Percentiles rank a stretch among this genome's conserved stretches.
These are phyloP conservation scores for Gila robusta DNA, from an alignment of 2,797 vertebrate genomes.

Conservation along the genomic window DNA sequence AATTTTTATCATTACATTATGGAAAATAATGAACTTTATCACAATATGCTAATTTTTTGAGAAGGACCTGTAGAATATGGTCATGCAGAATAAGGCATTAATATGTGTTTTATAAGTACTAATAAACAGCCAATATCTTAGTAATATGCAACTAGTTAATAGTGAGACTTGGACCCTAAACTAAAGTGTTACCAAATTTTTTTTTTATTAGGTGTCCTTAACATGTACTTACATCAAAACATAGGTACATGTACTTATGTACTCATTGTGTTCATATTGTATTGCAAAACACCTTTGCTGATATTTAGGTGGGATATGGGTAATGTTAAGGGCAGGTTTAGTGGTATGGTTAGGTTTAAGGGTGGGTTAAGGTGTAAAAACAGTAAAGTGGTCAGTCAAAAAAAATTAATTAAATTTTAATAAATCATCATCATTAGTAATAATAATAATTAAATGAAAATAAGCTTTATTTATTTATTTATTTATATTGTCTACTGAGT, in stretches of 20 bases:
- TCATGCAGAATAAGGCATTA: too few relatives aligned
- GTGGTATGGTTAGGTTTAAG: neutral
- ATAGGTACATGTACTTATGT: neutral
- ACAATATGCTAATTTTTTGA: too few relatives aligned
- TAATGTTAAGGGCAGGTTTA: neutral
- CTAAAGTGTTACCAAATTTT: too few relatives aligned
- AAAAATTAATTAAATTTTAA: fast-evolving
- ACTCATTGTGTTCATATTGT: neutral
- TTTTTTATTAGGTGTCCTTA: neutral
- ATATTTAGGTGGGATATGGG: neutral
- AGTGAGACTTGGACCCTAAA: too few relatives aligned
- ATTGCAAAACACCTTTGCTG: neutral
- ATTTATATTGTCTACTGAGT: neutral
- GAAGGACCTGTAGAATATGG: too few relatives aligned
- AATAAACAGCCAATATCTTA: too few relatives aligned
- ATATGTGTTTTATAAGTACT: too few relatives aligned
- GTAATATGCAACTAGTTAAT: too few relatives aligned
- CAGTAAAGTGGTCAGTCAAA: neutral
- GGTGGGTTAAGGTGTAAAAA: neutral
- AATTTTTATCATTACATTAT: too few relatives aligned
- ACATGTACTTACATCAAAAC: neutral
- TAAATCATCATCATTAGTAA: neutral
- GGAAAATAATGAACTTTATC: too few relatives aligned
- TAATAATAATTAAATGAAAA: neutral
- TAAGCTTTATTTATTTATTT: neutral